phyloP scores from a whole-genome alignment of 2,888 invertebrate genomes.

The Acanthosepion lycidas region DNA sequence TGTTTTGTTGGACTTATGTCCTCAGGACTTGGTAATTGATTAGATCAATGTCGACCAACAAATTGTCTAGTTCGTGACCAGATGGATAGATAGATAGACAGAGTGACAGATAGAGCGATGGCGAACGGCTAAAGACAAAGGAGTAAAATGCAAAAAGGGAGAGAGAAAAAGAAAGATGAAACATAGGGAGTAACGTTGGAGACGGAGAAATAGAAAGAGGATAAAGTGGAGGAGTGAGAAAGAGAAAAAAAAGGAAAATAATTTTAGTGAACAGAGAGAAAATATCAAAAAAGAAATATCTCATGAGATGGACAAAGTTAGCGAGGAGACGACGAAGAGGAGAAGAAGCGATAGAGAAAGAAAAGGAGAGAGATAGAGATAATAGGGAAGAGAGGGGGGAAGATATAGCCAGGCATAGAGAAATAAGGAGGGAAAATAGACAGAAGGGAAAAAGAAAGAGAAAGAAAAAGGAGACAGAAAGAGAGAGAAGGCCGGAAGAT shows the following conservation, averaged over 20 bases:
- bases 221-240: too few species aligned
- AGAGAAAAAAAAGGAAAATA: too few species aligned
- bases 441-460: fast-evolving
- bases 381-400: neutral
- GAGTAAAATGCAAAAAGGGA: too few species aligned
- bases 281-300: neutral
- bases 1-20: conserved; percentile 3
- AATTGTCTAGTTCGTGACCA: neutral
- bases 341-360: neutral
- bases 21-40: neutral
- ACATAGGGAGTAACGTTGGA: too few species aligned
- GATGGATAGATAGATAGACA: neutral
- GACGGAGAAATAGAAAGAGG: too few species aligned
- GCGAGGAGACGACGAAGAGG: too few species aligned
- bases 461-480: neutral
- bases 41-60: conserved; percentile 33
- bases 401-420: too few species aligned
- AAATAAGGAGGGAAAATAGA: neutral
- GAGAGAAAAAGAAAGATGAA: too few species aligned
- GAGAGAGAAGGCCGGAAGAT: neutral
- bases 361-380: neutral
- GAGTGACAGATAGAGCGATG: neutral
- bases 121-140: neutral
- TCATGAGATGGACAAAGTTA: neutral
- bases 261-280: neutral